Conservation (phyloP, 92 coral and sea anemone species). For the Pocillopora grandis region DNA sequence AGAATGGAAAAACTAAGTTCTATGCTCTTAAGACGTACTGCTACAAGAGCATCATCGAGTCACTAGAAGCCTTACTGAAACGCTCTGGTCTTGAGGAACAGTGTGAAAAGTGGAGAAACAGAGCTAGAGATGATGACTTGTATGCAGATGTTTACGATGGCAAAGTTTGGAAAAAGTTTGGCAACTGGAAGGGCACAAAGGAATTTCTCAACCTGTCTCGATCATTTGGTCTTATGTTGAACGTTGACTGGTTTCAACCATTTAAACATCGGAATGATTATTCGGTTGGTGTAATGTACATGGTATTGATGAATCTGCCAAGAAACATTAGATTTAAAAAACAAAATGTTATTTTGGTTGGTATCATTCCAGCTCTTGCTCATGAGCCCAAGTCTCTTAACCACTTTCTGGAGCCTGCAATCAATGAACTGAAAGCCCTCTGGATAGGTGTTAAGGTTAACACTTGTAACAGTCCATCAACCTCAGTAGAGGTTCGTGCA, state of each 20-base stretch:
- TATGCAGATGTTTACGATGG: slow-evolving; percentile 61
- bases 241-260: slow-evolving; percentile 58
- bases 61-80: slow-evolving; percentile 16
- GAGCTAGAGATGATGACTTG: slow-evolving; percentile 31
- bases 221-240: slow-evolving; percentile 50
- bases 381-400: slow-evolving; percentile 56
- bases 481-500: neutral
- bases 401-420: slow-evolving; percentile 40
- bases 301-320: slow-evolving; percentile 58
- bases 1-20: slow-evolving; percentile 27
- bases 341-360: slow-evolving; percentile 56
- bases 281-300: slow-evolving; percentile 52
- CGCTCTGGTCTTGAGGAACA: slow-evolving; percentile 54
- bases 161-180: slow-evolving; percentile 51
- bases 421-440: slow-evolving; percentile 11
- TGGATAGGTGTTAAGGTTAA: slow-evolving; percentile 47
- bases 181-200: slow-evolving; percentile 37
- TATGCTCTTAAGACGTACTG: slow-evolving; percentile 32
- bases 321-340: slow-evolving; percentile 40
- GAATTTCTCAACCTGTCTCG: slow-evolving; percentile 37
- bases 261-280: slow-evolving; percentile 53
- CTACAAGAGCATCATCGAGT: slow-evolving; percentile 22
- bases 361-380: slow-evolving; percentile 53
- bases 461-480: slow-evolving; percentile 25
- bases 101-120: slow-evolving; percentile 52